These are phyloP conservation scores for Tympanuchus pallidicinctus DNA, from an alignment of 2,113 vertebrate species.

Conservation along the genomic window DNA sequence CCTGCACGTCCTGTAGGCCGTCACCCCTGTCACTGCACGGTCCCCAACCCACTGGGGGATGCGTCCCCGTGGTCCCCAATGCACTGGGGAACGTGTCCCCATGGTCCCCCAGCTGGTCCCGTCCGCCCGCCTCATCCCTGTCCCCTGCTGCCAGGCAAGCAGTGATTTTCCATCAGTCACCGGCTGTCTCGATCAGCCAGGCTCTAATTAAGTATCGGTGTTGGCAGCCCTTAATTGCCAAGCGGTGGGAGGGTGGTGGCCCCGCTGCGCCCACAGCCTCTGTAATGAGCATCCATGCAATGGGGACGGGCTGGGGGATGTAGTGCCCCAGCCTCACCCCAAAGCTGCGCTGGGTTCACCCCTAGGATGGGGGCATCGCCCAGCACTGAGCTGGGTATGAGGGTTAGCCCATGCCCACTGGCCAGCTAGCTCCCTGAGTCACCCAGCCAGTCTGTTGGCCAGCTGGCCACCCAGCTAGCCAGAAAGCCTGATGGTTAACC, in stretches of 20 bases:
- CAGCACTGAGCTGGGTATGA: rapidly evolving
- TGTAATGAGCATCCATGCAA: background rate
- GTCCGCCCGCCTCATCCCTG: rapidly evolving
- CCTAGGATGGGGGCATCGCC: rapidly evolving
- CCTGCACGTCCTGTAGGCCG: background rate
- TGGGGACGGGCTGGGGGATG: background rate
- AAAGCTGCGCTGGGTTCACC: background rate
- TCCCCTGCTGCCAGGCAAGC: background rate
- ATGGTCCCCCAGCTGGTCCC: background rate
- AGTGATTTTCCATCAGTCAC: constrained; percentile 13
- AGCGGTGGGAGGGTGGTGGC: background rate
- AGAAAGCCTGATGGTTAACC: rapidly evolving
- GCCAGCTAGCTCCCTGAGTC: too few species aligned
- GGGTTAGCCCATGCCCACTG: rapidly evolving
- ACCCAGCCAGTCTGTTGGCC: background rate
- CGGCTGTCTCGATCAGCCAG: background rate
- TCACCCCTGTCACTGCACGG: background rate
- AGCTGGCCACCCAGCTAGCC: background rate
- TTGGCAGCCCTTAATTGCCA: constrained; percentile 45
- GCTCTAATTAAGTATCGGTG: constrained; percentile 30
- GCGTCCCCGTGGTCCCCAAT: too few species aligned
- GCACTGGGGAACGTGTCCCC: too few species aligned
- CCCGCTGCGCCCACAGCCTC: background rate
- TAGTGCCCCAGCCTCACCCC: background rate
- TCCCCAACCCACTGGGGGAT: too few species aligned